Evolutionary conservation across 2,797 vertebrate species (phyloP), one percentile per base, ranked within the genome.

Genomic region (Mastacembelus armatus): DNA sequence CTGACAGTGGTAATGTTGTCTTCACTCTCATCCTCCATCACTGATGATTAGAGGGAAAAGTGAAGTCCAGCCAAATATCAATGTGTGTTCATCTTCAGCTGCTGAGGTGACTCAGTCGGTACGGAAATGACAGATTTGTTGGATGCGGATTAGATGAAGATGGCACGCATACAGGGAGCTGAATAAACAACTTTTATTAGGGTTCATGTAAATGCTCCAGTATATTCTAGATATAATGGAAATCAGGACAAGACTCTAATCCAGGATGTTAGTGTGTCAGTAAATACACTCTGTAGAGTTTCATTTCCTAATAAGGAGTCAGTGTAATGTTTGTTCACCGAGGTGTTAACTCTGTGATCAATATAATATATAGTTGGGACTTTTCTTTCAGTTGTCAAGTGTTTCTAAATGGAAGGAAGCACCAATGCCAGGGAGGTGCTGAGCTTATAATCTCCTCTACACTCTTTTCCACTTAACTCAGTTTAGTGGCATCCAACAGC

Each of bases 371-470:
- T 8, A 24, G 4, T 15, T 11, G 19, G n/a, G 32, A 16, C 5
- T 15, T 16, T 44, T 27, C 15, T 18, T 16, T 48, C 10, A 27
- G 29, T 18, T 39, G 32, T 10, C 12, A 15, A n/a, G 19, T 38
- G 24, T 30, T 39, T 18, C 16, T 16, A 11, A 21, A 22, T 15
- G n/a, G n/a, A n/a, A n/a, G n/a, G n/a, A n/a, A n/a, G n/a, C n/a
- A n/a, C n/a, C n/a, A n/a, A n/a, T n/a, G n/a, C n/a, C n/a, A n/a
- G n/a, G n/a, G n/a, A n/a, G n/a, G n/a, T n/a, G n/a, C n/a, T n/a
- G n/a, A n/a, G n/a, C 77, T 45, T 33, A 56, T 62, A 73, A 78
- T 77, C 62, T 51, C 59, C 66, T 51, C 48, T 74, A 3, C 19
- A 29, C 21, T 43, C 33, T 49, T 57, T 50, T 52, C 9, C 49